Evolutionary conservation across 2,113 vertebrate genomes (phyloP).

Genomic region (Campylomormyrus numenius): DNA sequence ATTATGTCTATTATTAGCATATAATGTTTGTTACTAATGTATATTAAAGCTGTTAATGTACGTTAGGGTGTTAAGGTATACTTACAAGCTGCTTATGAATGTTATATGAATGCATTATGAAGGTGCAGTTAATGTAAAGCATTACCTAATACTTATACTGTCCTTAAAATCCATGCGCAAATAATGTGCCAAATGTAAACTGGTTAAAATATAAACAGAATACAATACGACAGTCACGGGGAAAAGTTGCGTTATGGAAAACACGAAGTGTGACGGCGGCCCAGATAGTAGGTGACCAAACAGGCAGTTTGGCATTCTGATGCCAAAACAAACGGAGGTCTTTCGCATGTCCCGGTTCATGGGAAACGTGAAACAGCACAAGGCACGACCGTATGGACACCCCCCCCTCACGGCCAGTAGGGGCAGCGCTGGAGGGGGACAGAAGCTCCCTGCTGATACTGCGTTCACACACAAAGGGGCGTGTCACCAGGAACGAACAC

Average conservation of each 20-base stretch:
- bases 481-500: background rate
- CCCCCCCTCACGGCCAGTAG: background rate
- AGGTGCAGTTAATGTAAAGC: no score
- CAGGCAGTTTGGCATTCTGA: background rate
- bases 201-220: background rate
- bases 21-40: no score
- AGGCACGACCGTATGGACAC: background rate
- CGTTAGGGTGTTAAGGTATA: no score
- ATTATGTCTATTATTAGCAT: background rate
- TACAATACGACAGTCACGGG: background rate
- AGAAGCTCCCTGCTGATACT: background rate
- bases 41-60: no score
- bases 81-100: no score
- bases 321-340: conserved; percentile 23
- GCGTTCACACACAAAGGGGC: background rate
- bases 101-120: no score
- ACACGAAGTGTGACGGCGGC: background rate
- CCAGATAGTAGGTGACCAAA: background rate
- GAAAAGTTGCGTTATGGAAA: background rate
- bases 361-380: background rate
- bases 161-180: background rate
- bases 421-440: background rate
- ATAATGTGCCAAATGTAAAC: background rate
- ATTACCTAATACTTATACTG: background rate
- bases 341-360: background rate